Percentiles rank a stretch among this genome's conserved stretches.
Conservation (phyloP, 2,797 vertebrate genomes). For the Siniperca undulata region DNA sequence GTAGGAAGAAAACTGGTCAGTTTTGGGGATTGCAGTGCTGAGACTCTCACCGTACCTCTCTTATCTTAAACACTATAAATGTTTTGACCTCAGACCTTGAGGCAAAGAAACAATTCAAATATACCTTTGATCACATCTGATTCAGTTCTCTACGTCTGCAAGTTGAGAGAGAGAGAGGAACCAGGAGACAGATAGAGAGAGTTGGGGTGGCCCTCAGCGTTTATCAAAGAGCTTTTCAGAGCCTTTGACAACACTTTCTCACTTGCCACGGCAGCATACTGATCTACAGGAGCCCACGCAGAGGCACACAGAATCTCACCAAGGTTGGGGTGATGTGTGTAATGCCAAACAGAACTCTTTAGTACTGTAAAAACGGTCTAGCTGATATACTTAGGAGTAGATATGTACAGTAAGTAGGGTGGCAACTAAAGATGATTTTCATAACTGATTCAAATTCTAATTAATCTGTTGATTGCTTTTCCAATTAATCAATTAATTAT, state of each 20-base stretch:
- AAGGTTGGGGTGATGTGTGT: conserved; percentile 54
- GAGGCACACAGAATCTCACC: conserved; percentile 51
- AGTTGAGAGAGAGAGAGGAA: conserved; percentile 34
- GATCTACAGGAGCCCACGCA: conserved; percentile 65
- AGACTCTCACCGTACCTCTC: conserved; percentile 13
- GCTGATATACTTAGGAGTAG: background rate
- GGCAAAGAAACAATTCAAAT: conserved; percentile 64
- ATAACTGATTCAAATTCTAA: background rate
- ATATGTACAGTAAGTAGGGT: background rate
- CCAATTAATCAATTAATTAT: background rate
- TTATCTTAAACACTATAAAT: conserved; percentile 51
- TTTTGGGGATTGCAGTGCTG: conserved; percentile 6
- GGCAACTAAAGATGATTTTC: background rate
- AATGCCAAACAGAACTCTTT: conserved; percentile 53
- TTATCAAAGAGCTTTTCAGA: conserved; percentile 75
- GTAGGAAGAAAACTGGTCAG: conserved; percentile 9
- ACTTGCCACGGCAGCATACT: conserved; percentile 57
- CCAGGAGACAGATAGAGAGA: conserved; percentile 36
- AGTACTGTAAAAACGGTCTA: conserved; percentile 3
- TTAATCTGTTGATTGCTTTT: background rate
- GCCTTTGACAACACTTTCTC: conserved; percentile 72
- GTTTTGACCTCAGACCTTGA: conserved; percentile 59
- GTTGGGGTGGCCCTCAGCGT: conserved; percentile 64
- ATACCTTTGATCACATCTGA: conserved; percentile 60
- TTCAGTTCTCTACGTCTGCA: conserved; percentile 47